A percentile compares a stretch with the other conserved stretches of the same genome.
phyloP scores from a whole-genome alignment of 92 coral and sea anemone genomes.

The Plumapathes pennacea region DNA sequence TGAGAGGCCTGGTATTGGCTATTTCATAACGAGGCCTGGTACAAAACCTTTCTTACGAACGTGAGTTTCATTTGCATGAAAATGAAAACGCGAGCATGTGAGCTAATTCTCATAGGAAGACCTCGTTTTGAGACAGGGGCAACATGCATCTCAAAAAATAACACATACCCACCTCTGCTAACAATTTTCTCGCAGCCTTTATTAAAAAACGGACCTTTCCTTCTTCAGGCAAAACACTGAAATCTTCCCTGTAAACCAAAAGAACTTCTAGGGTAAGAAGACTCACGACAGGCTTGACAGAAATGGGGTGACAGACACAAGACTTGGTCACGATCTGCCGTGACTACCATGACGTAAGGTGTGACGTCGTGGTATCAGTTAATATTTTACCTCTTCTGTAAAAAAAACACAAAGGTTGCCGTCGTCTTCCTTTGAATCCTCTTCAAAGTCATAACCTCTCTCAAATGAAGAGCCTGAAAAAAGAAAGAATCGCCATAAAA shows the following conservation, averaged over 20 bases:
- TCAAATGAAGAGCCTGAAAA: slow-evolving; percentile 76
- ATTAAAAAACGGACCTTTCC: slow-evolving; percentile 68
- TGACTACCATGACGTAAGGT: too few species aligned
- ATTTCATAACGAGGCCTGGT: too few species aligned
- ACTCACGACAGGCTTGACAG: not conserved
- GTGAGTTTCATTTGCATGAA: too few species aligned
- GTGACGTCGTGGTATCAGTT: too few species aligned
- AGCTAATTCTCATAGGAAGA: too few species aligned
- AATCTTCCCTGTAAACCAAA: slow-evolving; percentile 57
- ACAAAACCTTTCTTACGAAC: too few species aligned
- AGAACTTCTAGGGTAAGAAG: not conserved
- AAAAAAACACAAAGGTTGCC: slow-evolving; percentile 72
- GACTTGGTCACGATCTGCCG: too few species aligned
- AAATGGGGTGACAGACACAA: not conserved
- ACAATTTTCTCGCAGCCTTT: slow-evolving; percentile 63
- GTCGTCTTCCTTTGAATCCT: slow-evolving; percentile 78
- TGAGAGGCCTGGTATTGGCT: too few species aligned
- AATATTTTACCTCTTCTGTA: slow-evolving; percentile 80
- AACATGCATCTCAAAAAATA: too few species aligned
- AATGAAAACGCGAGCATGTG: too few species aligned
- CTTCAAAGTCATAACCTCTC: slow-evolving; percentile 74
- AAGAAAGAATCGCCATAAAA: not conserved
- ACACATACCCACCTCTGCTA: slow-evolving; percentile 54
- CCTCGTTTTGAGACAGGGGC: too few species aligned
- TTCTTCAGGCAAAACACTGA: slow-evolving; percentile 60